Conservation (phyloP, 2,113 vertebrate species). For the Mobula birostris region DNA sequence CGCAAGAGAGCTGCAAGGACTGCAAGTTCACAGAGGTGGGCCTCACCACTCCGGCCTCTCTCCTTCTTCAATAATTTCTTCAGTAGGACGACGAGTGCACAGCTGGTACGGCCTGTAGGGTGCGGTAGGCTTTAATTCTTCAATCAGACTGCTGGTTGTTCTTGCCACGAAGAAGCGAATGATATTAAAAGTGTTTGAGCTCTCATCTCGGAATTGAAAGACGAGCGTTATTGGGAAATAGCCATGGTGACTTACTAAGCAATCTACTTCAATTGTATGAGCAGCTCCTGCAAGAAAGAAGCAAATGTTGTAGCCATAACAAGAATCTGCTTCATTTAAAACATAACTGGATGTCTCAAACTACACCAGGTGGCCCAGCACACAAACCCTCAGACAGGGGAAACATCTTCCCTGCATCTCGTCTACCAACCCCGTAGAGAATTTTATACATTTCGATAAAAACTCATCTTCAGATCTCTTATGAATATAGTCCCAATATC, state of each 20-base stretch:
- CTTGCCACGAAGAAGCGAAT: slow-evolving; percentile 62
- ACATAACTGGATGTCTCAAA: neutral
- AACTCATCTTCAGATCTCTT: too few species aligned
- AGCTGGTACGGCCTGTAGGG: slow-evolving; percentile 58
- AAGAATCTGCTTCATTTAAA: neutral
- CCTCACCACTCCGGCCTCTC: slow-evolving; percentile 60
- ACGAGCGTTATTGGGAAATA: slow-evolving; percentile 57
- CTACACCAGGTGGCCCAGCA: neutral
- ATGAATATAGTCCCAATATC: too few species aligned
- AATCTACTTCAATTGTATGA: slow-evolving; percentile 59
- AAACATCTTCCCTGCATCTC: too few species aligned
- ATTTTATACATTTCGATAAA: too few species aligned
- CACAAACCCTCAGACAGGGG: neutral
- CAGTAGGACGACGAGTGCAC: slow-evolving; percentile 37
- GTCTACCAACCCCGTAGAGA: too few species aligned
- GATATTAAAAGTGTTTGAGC: slow-evolving; percentile 60
- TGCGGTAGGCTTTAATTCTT: slow-evolving; percentile 58
- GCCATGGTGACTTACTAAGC: slow-evolving; percentile 56
- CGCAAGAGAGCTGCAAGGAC: too few species aligned
- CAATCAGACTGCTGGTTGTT: slow-evolving; percentile 46
- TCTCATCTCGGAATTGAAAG: slow-evolving; percentile 60
- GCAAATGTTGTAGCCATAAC: neutral
- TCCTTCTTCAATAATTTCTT: slow-evolving; percentile 58
- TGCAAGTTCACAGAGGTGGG: too few species aligned
- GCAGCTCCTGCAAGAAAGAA: slow-evolving; percentile 50